phyloP scores from a whole-genome alignment of 2,888 invertebrate genomes.

The Ormyrus thymus region DNA sequence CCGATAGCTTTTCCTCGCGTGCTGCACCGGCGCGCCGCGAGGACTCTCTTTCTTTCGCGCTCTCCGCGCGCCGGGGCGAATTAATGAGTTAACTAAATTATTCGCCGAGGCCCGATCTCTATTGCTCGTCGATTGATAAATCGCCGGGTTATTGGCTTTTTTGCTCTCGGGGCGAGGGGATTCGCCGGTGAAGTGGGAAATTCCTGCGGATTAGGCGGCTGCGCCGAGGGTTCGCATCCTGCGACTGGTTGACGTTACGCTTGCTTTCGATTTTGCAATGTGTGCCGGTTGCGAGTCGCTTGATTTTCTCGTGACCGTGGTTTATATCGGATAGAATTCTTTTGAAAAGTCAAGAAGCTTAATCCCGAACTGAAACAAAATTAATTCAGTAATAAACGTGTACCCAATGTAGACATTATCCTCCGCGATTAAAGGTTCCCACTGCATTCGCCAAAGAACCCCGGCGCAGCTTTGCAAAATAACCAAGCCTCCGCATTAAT shows the following conservation, averaged over 20 bases:
- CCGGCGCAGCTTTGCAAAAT: too few species aligned
- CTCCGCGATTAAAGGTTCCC: too few species aligned
- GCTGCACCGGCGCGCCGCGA: slow-evolving; percentile 7
- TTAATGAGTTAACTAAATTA: slow-evolving; percentile 10
- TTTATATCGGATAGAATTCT: too few species aligned
- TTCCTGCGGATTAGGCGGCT: background rate
- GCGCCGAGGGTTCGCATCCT: too few species aligned
- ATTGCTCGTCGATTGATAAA: slow-evolving; percentile 13
- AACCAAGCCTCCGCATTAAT: too few species aligned
- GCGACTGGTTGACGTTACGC: background rate
- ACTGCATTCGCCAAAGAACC: too few species aligned
- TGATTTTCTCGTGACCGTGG: too few species aligned
- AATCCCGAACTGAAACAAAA: too few species aligned
- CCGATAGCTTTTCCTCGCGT: slow-evolving; percentile 62
- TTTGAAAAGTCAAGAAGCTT: too few species aligned
- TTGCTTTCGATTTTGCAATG: background rate
- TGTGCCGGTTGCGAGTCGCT: too few species aligned
- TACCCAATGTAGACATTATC: too few species aligned
- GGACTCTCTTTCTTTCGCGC: slow-evolving; percentile 10
- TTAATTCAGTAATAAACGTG: too few species aligned
- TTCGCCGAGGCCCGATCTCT: background rate
- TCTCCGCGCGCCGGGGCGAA: background rate
- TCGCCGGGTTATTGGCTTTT: background rate
- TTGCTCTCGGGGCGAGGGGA: background rate
- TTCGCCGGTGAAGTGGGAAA: background rate